Percentiles rank a stretch among this genome's conserved stretches.
phyloP scores from a whole-genome alignment of 2,113 vertebrate species.

The Eulemur rufifrons region DNA sequence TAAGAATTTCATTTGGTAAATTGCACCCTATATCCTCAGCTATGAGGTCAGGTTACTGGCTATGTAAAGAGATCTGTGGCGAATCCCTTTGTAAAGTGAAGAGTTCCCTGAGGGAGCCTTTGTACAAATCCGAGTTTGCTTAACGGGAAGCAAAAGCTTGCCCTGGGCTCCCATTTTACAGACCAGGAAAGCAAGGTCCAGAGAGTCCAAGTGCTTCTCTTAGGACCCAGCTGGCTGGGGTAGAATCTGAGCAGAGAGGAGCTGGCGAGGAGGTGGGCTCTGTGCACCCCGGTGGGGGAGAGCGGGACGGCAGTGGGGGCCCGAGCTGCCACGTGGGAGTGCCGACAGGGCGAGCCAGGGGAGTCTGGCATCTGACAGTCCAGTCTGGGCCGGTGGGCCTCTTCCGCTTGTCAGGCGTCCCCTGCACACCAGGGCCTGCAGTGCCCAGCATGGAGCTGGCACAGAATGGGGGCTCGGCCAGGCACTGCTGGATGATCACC shows the following conservation, averaged over 20 bases:
- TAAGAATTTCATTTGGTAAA: background rate
- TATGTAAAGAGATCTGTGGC: background rate
- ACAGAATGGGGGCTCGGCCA: background rate
- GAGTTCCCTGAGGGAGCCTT: background rate
- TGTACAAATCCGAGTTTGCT: background rate
- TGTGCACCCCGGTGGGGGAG: background rate
- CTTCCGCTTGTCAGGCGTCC: background rate
- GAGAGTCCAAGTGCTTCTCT: background rate
- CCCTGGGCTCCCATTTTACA: background rate
- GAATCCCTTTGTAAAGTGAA: background rate
- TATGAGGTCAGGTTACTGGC: background rate
- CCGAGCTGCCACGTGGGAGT: accelerated
- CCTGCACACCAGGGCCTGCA: background rate
- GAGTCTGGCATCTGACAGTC: background rate
- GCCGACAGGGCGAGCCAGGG: background rate
- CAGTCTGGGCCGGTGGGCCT: background rate
- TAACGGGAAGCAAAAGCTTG: background rate
- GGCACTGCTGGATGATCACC: background rate
- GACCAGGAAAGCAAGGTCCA: background rate
- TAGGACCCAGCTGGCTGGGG: background rate
- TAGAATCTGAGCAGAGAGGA: background rate
- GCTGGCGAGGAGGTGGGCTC: background rate
- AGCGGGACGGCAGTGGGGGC: no score
- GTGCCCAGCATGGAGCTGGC: background rate
- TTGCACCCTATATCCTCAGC: background rate